A percentile compares a stretch with the other conserved stretches of the same genome.
phyloP scores from a whole-genome alignment of 2,888 invertebrate genomes.

The Torymus texanus region DNA sequence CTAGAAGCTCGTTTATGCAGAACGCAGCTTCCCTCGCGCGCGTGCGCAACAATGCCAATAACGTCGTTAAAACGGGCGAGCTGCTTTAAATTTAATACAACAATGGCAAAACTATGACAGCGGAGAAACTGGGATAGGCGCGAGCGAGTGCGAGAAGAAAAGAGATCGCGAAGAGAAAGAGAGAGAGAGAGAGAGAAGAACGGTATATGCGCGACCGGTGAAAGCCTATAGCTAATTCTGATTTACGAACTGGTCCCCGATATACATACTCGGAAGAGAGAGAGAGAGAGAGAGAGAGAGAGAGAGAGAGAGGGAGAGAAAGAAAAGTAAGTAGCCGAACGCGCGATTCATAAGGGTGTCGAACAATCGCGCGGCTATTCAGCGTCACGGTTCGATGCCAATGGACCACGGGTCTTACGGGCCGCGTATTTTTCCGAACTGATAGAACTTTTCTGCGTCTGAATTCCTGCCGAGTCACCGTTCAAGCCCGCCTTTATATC shows the following conservation, averaged over 20 bases:
- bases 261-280: neutral
- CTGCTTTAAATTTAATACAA: slow-evolving; percentile 21
- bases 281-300: too few relatives aligned
- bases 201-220: slow-evolving; percentile 23
- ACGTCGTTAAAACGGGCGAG: slow-evolving; percentile 25
- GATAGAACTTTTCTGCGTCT: neutral
- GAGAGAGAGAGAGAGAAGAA: too few relatives aligned
- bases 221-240: slow-evolving; percentile 48
- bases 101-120: slow-evolving; percentile 23
- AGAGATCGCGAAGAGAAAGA: neutral
- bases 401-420: neutral
- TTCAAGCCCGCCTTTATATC: neutral
- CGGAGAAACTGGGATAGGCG: slow-evolving; percentile 30
- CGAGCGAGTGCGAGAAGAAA: neutral
- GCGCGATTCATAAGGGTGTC: slow-evolving; percentile 41
- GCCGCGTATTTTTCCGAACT: neutral
- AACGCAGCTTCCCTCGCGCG: neutral
- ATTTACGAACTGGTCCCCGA: slow-evolving; percentile 42
- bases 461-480: slow-evolving; percentile 15
- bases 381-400: slow-evolving; percentile 25
- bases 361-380: slow-evolving; percentile 35
- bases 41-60: slow-evolving; percentile 44
- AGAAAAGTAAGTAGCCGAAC: slow-evolving; percentile 6
- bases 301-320: too few relatives aligned
- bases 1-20: slow-evolving; percentile 13